Conservation (phyloP, 2,797 vertebrate genomes). For the Sternotherus odoratus region DNA sequence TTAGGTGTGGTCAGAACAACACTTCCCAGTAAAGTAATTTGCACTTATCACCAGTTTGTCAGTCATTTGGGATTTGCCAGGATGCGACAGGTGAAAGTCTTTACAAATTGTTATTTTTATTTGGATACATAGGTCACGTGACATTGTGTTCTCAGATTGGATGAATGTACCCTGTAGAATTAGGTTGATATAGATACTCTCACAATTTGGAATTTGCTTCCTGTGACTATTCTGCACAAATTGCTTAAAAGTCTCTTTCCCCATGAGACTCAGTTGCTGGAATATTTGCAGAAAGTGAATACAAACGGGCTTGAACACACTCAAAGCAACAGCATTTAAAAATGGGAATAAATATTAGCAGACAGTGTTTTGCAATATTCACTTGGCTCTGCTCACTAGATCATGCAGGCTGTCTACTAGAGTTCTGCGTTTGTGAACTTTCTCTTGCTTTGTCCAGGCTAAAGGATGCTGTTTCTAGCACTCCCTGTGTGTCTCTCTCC, state of each 20-base stretch:
- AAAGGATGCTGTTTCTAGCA: neutral
- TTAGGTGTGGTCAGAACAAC: neutral
- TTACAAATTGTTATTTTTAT: neutral
- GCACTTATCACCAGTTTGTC: neutral
- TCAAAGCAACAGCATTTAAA: neutral
- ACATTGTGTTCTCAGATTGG: neutral
- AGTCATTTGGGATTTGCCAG: neutral
- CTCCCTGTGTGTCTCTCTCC: neutral
- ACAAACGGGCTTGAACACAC: neutral
- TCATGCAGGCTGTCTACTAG: neutral
- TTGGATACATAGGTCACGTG: neutral
- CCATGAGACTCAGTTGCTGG: constrained; percentile 12
- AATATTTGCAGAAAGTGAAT: neutral
- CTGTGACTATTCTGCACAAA: neutral
- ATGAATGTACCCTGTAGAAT: neutral
- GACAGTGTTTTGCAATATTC: neutral
- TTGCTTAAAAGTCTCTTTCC: constrained; percentile 22
- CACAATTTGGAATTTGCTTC: constrained; percentile 38
- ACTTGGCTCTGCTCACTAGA: neutral
- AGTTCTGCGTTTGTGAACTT: neutral
- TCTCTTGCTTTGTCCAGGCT: neutral
- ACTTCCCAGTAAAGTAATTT: neutral
- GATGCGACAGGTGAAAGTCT: neutral
- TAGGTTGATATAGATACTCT: neutral
- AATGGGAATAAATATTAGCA: neutral